Conservation (phyloP, 1,140 invertebrate genomes). For the Planococcus citri region DNA sequence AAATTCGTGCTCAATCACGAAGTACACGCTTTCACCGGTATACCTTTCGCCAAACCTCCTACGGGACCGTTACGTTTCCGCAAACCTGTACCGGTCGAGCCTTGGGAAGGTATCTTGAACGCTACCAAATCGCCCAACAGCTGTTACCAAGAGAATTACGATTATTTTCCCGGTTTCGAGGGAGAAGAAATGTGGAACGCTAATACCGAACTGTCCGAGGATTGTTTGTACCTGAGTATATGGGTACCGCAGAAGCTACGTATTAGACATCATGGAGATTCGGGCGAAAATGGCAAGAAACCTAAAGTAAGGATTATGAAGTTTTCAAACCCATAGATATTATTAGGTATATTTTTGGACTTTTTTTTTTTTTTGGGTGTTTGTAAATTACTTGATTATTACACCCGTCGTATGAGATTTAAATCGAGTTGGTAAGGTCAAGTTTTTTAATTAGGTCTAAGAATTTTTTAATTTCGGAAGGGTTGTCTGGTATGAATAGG, state of each 20-base stretch:
- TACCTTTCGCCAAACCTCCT: conserved; percentile 81
- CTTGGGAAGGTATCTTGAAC: conserved; percentile 72
- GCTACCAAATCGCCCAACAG: conserved; percentile 65
- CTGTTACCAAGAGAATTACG: conserved; percentile 73
- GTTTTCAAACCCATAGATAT: no score
- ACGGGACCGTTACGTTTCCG: conserved; percentile 73
- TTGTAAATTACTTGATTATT: no score
- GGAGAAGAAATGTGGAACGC: conserved; percentile 95
- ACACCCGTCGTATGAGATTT: no score
- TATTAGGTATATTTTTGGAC: no score
- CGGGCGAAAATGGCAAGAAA: conserved; percentile 25
- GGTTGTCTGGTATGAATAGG: no score
- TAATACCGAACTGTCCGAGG: conserved; percentile 82
- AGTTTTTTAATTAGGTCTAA: no score
- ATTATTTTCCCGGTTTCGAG: conserved; percentile 75
- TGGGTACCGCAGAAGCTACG: conserved; percentile 72
- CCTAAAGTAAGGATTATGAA: conserved; percentile 26
- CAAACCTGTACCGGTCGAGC: conserved; percentile 67
- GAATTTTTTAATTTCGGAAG: no score
- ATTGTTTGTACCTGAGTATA: conserved; percentile 85
- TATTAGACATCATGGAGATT: conserved; percentile 44
- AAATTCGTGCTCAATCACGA: conserved; percentile 63
- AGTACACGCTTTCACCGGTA: conserved; percentile 81
- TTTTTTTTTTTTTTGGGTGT: no score
- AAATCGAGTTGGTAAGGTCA: no score